Percentiles rank a stretch among this genome's conserved stretches.
Conservation (phyloP, 1,140 invertebrate species). For the Heliconius hermathena region DNA sequence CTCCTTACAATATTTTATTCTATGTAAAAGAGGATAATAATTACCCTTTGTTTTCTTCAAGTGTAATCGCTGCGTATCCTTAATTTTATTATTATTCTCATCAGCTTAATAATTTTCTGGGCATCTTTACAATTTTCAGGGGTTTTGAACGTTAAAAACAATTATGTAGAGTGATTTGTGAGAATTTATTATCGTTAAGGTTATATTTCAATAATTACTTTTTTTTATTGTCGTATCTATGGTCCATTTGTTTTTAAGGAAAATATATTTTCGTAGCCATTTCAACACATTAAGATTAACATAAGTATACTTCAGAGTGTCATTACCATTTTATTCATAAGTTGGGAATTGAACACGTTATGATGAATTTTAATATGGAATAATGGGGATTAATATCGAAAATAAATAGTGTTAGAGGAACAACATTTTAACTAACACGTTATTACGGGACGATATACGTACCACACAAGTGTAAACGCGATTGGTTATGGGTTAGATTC, state of each 20-base stretch:
- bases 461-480: too few species aligned
- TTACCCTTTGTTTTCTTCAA: conserved; percentile 37
- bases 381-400: conserved; percentile 46
- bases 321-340: conserved; percentile 38
- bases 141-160: neutral
- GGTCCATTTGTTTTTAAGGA: neutral
- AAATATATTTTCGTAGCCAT: neutral
- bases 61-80: conserved; percentile 33
- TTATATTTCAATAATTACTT: neutral
- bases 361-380: conserved; percentile 66
- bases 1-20: conserved; percentile 35
- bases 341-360: conserved; percentile 39
- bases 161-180: neutral
- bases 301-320: neutral
- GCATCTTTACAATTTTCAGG: conserved; percentile 17
- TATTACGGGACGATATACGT: too few species aligned
- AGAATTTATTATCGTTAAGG: neutral
- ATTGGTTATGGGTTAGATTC: too few species aligned
- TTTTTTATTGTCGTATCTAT: neutral
- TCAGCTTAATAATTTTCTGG: conserved; percentile 28
- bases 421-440: neutral
- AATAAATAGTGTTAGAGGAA: neutral
- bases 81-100: conserved; percentile 38
- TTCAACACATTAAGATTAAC: neutral
- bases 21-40: conserved; percentile 29